Base-by-base conservation (phyloP, 2,888 invertebrate species). In the Tachystola acroxantha region DNA sequence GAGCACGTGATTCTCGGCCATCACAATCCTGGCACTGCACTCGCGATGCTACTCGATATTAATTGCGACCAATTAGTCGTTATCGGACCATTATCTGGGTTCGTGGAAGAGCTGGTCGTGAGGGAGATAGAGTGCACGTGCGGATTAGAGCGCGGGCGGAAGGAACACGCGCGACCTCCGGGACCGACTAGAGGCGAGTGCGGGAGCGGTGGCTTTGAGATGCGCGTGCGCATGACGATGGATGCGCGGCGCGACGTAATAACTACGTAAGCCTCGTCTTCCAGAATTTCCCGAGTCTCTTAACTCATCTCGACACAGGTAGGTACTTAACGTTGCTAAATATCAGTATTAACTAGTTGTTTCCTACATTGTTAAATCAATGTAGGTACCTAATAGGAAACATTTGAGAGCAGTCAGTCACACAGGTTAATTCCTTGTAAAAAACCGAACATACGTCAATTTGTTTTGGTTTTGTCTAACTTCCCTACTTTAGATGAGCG, bases 1-100 rank as follows among this genome's bases (percentile, higher is more conserved):
- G 30, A 81, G 65, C 43, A 77, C 76, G 69, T 75, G 68, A 50
- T 77, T 79, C 64, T 81, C 76, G 45, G 74, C 74, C 82, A 84
- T 82, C 64, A 68, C 72, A 69, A 55, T 48, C 48, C 50, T 43
- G 50, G 57, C 69, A 74, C 69, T 65, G 50, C 71, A 76, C 72
- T 62, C 64, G 64, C 66, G 67, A 54, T 49, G 52, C 46, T 49
- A 61, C 51, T 45, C 46, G 53, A 62, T 46, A 48, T 42, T 42
- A 50, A 55, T 44, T 54, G 44, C 40, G 51, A 49, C 39, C 28
- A 36, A 16, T 34, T 28, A 37, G 60, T 42, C 46, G 46, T 64
- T 78, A 79, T 74, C 73, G 64, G 60, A 49, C 53, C 82, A 82
- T 81, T 70, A 76, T 76, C 53, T 48, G 42, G 37, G 50, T 68